These are phyloP conservation scores for Dasyprocta punctata DNA, from an alignment of 2,113 vertebrate genomes.

Conservation along the genomic window DNA sequence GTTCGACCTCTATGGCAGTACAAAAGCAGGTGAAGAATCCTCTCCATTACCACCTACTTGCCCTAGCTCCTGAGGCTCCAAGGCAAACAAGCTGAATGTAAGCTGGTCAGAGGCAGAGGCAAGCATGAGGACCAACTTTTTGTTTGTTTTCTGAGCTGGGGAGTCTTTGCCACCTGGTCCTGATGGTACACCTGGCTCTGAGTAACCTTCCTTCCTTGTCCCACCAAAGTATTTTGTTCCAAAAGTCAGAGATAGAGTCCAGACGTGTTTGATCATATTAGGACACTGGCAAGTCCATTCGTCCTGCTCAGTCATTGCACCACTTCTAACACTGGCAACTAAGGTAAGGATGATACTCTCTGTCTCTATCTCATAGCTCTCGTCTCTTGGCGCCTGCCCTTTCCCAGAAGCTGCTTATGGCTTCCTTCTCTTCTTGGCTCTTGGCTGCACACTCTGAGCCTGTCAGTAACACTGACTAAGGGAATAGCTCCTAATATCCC, in stretches of 20 bases:
- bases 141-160: neutral
- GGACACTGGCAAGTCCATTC: neutral
- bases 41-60: neutral
- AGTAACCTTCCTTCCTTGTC: neutral
- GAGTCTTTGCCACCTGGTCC: neutral
- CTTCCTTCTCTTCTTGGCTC: too few relatives aligned
- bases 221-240: neutral
- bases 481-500: neutral
- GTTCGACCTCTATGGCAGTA: neutral
- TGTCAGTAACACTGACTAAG: neutral
- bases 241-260: neutral
- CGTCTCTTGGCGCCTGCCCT: neutral
- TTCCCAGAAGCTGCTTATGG: neutral
- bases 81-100: neutral
- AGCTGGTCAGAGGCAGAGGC: neutral
- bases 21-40: neutral
- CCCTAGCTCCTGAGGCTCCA: neutral
- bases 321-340: neutral
- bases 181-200: neutral
- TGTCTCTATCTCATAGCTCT: fast-evolving
- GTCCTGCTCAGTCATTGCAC: neutral
- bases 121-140: fast-evolving
- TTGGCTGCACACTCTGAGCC: neutral
- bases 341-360: neutral
- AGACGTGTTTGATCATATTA: neutral